phyloP scores from a whole-genome alignment of 2,888 invertebrate species.

The Drosophila leonis region DNA sequence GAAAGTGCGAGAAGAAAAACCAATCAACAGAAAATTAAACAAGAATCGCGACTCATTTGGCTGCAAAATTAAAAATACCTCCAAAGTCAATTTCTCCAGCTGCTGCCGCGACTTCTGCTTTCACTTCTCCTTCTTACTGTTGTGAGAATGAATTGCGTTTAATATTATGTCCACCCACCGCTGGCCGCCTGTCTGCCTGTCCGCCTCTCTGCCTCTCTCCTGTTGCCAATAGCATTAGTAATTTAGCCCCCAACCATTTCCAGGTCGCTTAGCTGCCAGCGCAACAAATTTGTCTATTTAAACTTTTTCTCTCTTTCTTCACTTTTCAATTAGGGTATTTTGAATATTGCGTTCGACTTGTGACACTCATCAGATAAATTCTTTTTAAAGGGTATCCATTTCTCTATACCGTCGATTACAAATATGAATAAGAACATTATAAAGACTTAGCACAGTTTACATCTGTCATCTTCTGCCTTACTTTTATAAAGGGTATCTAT shows the following conservation, averaged over 20 bases:
- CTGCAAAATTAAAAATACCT: slow-evolving; percentile 74
- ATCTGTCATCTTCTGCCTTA: too few relatives aligned
- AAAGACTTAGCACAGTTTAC: too few relatives aligned
- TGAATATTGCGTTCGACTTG: neutral
- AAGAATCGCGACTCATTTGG: slow-evolving; percentile 65
- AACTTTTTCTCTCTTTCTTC: slow-evolving; percentile 56
- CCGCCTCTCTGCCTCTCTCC: neutral
- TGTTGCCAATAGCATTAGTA: slow-evolving; percentile 56
- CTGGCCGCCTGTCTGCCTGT: too few relatives aligned
- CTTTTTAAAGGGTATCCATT: neutral
- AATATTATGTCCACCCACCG: slow-evolving; percentile 46
- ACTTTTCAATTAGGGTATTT: neutral
- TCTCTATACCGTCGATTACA: too few relatives aligned
- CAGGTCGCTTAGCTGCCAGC: slow-evolving; percentile 23
- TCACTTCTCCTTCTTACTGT: neutral
- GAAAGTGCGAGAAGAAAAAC: slow-evolving; percentile 39
- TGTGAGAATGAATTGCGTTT: slow-evolving; percentile 72
- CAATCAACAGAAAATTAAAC: slow-evolving; percentile 74
- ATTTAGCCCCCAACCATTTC: slow-evolving; percentile 29
- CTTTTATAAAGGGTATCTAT: too few relatives aligned
- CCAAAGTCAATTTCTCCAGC: slow-evolving; percentile 43
- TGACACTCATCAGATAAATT: neutral
- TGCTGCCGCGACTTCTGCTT: neutral
- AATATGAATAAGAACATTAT: too few relatives aligned
- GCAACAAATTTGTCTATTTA: slow-evolving; percentile 77